A percentile compares a stretch with the other conserved stretches of the same genome.
Evolutionary conservation across 2,797 vertebrate species (phyloP).

Genomic region (Crenuchus spilurus): DNA sequence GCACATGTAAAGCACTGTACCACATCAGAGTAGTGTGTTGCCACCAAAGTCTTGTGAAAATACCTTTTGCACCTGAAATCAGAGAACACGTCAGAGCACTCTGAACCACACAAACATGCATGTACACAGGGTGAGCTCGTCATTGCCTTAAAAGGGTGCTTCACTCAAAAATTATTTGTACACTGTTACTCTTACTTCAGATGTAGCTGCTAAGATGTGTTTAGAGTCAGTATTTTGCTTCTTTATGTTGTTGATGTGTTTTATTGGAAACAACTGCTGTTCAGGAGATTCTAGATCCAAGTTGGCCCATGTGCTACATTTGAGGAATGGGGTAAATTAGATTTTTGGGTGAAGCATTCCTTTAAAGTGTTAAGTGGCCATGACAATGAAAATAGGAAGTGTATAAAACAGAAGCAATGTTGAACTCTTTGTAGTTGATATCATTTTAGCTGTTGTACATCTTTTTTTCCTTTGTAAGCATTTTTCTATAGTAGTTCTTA

Average conservation of each 20-base stretch:
- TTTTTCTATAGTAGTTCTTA: constrained; percentile 23
- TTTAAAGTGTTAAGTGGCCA: constrained; percentile 16
- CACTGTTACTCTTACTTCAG: no score
- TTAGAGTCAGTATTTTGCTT: no score
- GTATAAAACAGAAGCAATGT: constrained; percentile 1
- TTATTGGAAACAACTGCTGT: no score
- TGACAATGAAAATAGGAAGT: constrained; percentile 37
- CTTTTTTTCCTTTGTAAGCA: constrained; percentile 13
- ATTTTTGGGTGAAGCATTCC: no score
- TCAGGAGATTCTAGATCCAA: no score
- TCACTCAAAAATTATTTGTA: no score
- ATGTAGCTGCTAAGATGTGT: no score
- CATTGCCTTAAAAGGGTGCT: constrained; percentile 14
- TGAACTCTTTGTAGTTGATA: constrained; percentile 11
- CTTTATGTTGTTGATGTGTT: no score
- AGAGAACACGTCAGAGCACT: neutral
- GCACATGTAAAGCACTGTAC: constrained; percentile 32
- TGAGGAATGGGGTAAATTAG: no score
- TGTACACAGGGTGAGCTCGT: neutral
- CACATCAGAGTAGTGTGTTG: constrained; percentile 11
- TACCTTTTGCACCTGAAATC: constrained; percentile 3
- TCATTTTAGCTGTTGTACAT: constrained; percentile 31
- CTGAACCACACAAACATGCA: neutral
- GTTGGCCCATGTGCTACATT: no score
- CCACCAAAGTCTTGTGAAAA: neutral